Evolutionary conservation across 37 sponge, comb jelly and placozoan species (phyloP).

Genomic region (Bolinopsis microptera): DNA sequence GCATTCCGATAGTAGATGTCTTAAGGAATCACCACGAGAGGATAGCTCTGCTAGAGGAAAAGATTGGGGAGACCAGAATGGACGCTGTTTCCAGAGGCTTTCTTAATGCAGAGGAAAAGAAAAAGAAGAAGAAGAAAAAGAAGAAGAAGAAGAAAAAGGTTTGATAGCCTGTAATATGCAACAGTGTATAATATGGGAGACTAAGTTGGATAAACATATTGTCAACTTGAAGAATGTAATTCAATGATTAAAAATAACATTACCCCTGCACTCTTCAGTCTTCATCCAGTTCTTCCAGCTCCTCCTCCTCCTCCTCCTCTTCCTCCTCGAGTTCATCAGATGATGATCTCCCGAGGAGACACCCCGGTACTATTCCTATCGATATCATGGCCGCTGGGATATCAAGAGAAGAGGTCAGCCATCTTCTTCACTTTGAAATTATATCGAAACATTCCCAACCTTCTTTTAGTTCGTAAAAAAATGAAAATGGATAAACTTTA

Average conservation of each 20-base stretch:
- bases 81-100: conserved; percentile 1
- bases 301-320: neutral
- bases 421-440: no score
- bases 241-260: no score
- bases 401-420: neutral
- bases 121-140: conserved; percentile 34
- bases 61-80: conserved; percentile 26
- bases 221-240: no score
- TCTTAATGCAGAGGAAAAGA: neutral
- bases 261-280: neutral
- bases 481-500: no score
- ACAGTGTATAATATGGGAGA: no score
- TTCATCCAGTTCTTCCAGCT: neutral
- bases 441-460: no score
- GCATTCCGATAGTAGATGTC: neutral
- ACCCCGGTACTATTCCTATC: conserved; percentile 9
- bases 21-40: conserved; percentile 19
- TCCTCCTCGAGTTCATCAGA: neutral
- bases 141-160: conserved; percentile 37
- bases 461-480: no score
- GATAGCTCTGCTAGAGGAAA: conserved; percentile 29
- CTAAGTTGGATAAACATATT: no score
- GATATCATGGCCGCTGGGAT: conserved; percentile 35
- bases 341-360: neutral
- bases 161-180: no score